Conservation (phyloP, 1,140 invertebrate genomes). For the Linepithema humile region DNA sequence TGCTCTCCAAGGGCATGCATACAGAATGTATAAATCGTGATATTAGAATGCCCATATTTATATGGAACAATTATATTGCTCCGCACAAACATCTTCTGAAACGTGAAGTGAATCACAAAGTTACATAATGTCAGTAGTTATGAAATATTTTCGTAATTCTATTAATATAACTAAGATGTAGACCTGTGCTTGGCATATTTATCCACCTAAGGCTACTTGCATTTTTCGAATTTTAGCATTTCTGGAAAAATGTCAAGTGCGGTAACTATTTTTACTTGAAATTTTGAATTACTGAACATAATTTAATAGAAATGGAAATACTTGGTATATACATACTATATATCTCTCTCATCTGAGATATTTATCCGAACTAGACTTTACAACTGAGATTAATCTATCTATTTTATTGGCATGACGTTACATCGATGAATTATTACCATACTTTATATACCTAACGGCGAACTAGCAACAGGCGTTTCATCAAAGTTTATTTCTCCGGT, state of each 20-base stretch:
- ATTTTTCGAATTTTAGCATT: not conserved
- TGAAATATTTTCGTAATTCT: not conserved
- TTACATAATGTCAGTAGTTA: not conserved
- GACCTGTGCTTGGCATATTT: not conserved
- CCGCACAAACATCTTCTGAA: not conserved
- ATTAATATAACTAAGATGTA: not conserved
- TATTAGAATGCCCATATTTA: constrained; percentile 57
- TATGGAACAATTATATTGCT: constrained; percentile 31
- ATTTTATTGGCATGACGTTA: not conserved
- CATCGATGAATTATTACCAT: constrained; percentile 1
- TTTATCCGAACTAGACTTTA: not conserved
- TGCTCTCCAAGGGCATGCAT: constrained; percentile 69
- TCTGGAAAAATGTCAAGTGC: not conserved
- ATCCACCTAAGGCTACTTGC: not conserved
- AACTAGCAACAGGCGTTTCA: not conserved
- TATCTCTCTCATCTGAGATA: not conserved
- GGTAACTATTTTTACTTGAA: not conserved
- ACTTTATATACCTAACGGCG: not conserved
- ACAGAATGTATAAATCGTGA: constrained; percentile 65
- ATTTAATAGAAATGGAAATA: not conserved
- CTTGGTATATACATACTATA: not conserved
- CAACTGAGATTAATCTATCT: not conserved
- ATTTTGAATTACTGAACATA: not conserved
- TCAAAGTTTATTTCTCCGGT: constrained; percentile 51
- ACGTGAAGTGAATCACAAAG: not conserved